Evolutionary conservation across 2,888 invertebrate species (phyloP), one percentile per base, ranked within the genome.

Genomic region (Parnassius smintheus): DNA sequence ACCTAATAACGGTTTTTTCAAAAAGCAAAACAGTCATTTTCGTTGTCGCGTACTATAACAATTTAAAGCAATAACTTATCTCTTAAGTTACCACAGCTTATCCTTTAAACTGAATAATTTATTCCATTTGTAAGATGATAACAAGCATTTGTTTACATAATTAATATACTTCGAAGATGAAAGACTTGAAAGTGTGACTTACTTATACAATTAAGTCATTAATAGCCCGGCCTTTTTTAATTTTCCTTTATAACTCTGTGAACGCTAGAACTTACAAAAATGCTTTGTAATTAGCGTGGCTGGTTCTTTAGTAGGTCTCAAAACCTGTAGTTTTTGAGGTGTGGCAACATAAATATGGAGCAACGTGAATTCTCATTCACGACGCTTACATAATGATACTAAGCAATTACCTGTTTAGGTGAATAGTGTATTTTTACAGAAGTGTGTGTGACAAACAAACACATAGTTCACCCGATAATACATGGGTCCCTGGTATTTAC

Each of bases 301-400:
- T 35, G 59, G 55, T 59, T 55, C 55, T 55, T 55, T 45, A 56
- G 59, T 50, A 18, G 57, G 58, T 59, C 59, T 59, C 18, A 51
- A 49, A 63, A 56, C 63, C 59, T 59, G 63, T 63, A 63, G 59
- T 64, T 60, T 60, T 64, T 60, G 56, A 64, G 60, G 64, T 64
- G 64, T 51, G 59, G 59, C 42, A 13, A 62, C 56, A 56, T 64
- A 44, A 49, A 60, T 64, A 56, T 64, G 56, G 56, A 60, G 52
- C 53, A 60, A 42, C 44, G 51, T 60, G 13, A 49, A 59, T 64
- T 60, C 56, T 60, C 56, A 60, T 64, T 64, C 64, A 64, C 54
- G 49, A 42, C 35, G 44, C 56, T 64, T 60, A 64, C 56, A 56
- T 64, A 64, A 59, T 63, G 48, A 25, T 44, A 55, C 62, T 59